Conservation (phyloP, 2,113 vertebrate species). For the Siniperca knerii region DNA sequence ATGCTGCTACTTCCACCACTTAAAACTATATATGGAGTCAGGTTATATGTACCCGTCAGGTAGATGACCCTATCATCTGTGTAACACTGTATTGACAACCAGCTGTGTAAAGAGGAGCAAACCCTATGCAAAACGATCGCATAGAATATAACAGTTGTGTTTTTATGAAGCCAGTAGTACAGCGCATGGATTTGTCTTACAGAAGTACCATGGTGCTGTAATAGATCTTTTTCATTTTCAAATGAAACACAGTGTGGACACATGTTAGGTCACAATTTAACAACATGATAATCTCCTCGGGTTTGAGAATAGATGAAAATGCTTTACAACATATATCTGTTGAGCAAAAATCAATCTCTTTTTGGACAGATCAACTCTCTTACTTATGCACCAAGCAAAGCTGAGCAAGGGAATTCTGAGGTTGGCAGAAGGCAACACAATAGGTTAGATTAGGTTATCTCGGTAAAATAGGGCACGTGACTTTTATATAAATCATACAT, state of each 20-base stretch:
- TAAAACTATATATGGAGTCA: constrained; percentile 4
- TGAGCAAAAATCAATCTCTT: neutral
- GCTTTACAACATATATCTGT: neutral
- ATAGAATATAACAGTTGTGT: neutral
- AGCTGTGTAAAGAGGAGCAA: neutral
- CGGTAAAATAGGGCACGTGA: neutral
- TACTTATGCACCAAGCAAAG: neutral
- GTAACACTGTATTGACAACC: neutral
- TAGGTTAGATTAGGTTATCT: neutral
- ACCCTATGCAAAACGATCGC: neutral
- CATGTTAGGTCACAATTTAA: neutral
- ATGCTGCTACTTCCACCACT: constrained; percentile 35
- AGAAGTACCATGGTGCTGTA: neutral
- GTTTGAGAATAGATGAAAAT: neutral
- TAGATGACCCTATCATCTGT: neutral
- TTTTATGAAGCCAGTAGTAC: neutral
- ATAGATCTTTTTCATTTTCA: neutral
- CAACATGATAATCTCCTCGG: neutral
- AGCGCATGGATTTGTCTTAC: neutral
- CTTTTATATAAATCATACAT: neutral
- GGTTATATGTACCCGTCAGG: neutral
- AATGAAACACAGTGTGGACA: neutral
- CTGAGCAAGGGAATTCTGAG: neutral
- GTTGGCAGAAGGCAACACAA: neutral
- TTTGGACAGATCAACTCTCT: neutral